phyloP scores from a whole-genome alignment of 2,113 vertebrate species.

The Crotalus horridus region DNA sequence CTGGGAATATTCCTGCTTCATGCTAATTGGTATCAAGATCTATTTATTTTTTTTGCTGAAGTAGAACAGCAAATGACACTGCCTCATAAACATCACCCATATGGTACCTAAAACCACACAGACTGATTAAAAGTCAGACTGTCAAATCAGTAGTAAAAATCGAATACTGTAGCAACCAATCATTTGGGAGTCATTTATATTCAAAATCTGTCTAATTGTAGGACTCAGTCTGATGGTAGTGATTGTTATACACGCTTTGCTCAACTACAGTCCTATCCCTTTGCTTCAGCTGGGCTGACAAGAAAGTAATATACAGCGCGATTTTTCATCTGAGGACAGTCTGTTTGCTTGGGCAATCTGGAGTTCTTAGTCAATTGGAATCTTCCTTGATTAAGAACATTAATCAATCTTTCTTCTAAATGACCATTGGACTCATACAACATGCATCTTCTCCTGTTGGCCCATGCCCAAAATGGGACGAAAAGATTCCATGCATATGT shows the following conservation, averaged over 20 bases:
- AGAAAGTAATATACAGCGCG: not conserved
- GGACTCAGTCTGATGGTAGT: not conserved
- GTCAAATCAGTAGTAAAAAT: not conserved
- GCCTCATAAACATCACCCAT: not conserved
- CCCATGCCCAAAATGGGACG: not conserved
- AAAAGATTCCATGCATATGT: not conserved
- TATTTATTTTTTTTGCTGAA: not conserved
- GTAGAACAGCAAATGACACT: not conserved
- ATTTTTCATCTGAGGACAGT: not conserved
- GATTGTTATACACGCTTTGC: not conserved
- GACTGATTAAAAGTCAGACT: not conserved
- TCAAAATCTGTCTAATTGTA: not conserved
- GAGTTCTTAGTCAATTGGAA: not conserved
- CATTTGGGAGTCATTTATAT: not conserved
- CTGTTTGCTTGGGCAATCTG: not conserved
- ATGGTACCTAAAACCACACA: not conserved
- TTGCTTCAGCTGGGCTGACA: not conserved
- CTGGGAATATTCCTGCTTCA: not conserved
- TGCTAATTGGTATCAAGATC: not conserved
- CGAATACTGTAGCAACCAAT: not conserved
- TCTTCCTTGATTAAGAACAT: not conserved
- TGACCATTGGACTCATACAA: not conserved
- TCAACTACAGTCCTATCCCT: not conserved
- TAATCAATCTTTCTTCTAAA: too few species aligned
- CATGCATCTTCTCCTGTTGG: not conserved